Conservation (phyloP, 1,140 invertebrate species). For the Zaprionus gabonicus region DNA sequence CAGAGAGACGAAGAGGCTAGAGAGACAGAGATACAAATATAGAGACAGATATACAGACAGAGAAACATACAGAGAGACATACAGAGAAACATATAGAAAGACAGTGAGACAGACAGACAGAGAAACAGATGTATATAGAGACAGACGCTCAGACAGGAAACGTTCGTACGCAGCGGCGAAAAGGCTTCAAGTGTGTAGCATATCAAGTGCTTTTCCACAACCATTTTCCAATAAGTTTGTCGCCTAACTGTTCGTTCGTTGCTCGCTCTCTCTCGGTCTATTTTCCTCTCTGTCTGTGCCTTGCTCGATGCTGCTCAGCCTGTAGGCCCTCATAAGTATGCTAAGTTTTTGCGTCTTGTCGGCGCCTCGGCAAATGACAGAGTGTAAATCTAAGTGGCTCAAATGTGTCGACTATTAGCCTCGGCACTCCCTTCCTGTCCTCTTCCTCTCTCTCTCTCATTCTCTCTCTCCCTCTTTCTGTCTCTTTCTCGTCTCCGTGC, state of each 20-base stretch:
- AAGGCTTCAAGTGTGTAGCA: constrained; percentile 60
- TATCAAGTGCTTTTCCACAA: constrained; percentile 61
- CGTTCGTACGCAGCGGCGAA: constrained; percentile 23
- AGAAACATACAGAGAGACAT: constrained; percentile 4
- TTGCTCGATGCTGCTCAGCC: constrained; percentile 11
- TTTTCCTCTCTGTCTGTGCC: background rate
- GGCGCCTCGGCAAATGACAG: constrained; percentile 54
- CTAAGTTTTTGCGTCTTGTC: constrained; percentile 60
- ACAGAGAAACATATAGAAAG: background rate
- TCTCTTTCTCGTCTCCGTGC: background rate
- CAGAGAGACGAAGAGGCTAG: background rate
- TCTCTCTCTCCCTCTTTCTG: background rate
- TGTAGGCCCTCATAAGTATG: constrained; percentile 63
- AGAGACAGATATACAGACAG: background rate
- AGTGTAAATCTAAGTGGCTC: constrained; percentile 59
- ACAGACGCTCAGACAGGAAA: constrained; percentile 16
- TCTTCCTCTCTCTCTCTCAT: background rate
- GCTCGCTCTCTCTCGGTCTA: background rate
- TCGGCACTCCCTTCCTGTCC: background rate
- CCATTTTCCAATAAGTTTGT: constrained; percentile 77
- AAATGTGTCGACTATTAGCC: constrained; percentile 56
- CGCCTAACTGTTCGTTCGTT: constrained; percentile 32
- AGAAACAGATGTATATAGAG: background rate
- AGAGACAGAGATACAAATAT: background rate
- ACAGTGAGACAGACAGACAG: constrained; percentile 3